A percentile compares a stretch with the other conserved stretches of the same genome.
Evolutionary conservation across 2,797 vertebrate species (phyloP).

Genomic region (Hipposideros larvatus): DNA sequence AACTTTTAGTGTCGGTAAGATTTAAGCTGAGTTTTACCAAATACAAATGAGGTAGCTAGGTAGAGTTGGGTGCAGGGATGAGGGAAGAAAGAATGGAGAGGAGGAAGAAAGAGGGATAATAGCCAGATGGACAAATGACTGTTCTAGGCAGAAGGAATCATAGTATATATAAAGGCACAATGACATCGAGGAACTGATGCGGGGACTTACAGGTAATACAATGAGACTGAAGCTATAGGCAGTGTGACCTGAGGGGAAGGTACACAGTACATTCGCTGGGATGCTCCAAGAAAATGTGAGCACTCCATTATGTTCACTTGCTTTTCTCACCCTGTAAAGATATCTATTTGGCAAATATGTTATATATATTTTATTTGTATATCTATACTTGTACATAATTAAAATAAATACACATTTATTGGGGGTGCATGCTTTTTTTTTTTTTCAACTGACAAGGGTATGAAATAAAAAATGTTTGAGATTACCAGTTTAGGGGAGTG

Average conservation of each 20-base stretch:
- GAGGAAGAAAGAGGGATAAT: background rate
- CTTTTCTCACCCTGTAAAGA: conserved; percentile 35
- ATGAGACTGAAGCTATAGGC: background rate
- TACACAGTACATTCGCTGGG: background rate
- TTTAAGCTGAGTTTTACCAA: background rate
- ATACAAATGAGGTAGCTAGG: background rate
- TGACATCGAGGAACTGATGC: background rate
- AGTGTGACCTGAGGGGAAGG: background rate
- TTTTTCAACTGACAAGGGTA: background rate
- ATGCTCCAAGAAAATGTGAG: conserved; percentile 12
- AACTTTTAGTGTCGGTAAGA: background rate
- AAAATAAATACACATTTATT: background rate
- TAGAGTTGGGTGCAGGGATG: background rate
- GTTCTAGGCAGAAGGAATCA: background rate
- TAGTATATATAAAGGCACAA: background rate
- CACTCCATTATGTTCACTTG: background rate
- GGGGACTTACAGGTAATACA: background rate
- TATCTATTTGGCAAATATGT: conserved; percentile 34
- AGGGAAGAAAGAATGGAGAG: background rate
- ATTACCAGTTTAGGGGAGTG: background rate
- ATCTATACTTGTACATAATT: background rate
- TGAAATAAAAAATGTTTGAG: background rate
- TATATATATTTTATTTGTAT: background rate
- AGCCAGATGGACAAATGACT: background rate
- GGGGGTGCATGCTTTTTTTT: background rate